Evolutionary conservation across 2,888 invertebrate species (phyloP), one percentile per base, ranked within the genome.

Genomic region (Synanthedon andrenaeformis): DNA sequence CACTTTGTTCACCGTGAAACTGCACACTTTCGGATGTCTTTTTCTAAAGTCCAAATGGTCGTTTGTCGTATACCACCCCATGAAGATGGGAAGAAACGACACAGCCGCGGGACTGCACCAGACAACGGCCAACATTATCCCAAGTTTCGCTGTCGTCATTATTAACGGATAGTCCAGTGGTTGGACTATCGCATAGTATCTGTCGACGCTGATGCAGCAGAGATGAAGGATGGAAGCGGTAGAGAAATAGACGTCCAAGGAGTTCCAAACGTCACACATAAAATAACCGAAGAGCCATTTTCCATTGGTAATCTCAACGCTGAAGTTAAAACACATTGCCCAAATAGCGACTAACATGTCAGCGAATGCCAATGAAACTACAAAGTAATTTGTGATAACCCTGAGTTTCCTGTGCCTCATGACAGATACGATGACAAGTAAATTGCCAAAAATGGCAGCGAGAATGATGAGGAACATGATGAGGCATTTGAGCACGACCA

Each of bases 191-290:
- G 96, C 96, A 76, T 95, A 96, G 73, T 96, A 96, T 65, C 95
- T 89, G 70, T 95, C 95, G 41, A 95, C 95, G 64, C 93, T 94
- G 66, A 95, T 98, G 78, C 97, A 98, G 76, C 97, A 97, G 54
- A 98, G 82, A 82, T 98, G 97, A 17, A 98, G 89, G 55, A 98
- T 97, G 12, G 96, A 96, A 0, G 96, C 97, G 1, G 94, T 96
- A 63, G 94, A 96, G 76, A 97, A 98, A 72, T 97, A 96, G 1
- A 98, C 98, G 77, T 98, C 98, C 63, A 97, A 89, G 1, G 97
- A 96, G 79, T 97, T 98, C 94, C 97, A 98, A 13, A 97, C 94
- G 78, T 97, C 96, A 79, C 97, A 97, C 94, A 96, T 94, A 70
- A 94, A 93, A 66, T 93, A 92, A 0, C 96, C 96, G 67, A 97